A percentile compares a stretch with the other conserved stretches of the same genome.
Evolutionary conservation across 2,888 invertebrate genomes (phyloP).

Genomic region (Zaprionus lineosus): DNA sequence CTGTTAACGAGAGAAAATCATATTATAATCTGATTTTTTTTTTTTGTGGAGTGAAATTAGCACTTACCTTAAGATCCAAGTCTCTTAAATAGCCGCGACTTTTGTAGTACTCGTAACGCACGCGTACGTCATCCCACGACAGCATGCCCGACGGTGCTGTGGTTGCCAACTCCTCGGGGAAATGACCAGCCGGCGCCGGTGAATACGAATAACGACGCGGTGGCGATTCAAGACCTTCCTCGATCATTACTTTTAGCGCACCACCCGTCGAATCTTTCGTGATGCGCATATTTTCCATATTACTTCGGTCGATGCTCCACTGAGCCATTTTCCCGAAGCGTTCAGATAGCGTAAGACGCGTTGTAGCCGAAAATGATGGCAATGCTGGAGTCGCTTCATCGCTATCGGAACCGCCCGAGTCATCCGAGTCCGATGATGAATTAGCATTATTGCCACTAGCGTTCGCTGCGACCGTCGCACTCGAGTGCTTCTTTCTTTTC

Average conservation of each 20-base stretch:
- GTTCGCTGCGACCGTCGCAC: constrained; percentile 40
- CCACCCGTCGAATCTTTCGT: constrained; percentile 90
- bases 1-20: constrained; percentile 71
- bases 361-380: constrained; percentile 86
- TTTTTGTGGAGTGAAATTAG: too few species aligned
- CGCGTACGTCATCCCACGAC: constrained; percentile 94
- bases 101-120: constrained; percentile 94
- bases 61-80: constrained; percentile 81
- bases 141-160: constrained; percentile 88
- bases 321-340: constrained; percentile 96
- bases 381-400: constrained; percentile 82
- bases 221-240: constrained; percentile 86
- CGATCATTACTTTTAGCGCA: constrained; percentile 90
- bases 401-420: constrained; percentile 84
- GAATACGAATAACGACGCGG: constrained; percentile 85
- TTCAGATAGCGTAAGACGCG: constrained; percentile 90
- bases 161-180: constrained; percentile 89
- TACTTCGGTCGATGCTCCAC: constrained; percentile 92
- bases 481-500: constrained; percentile 83
- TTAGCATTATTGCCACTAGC: constrained; percentile 61
- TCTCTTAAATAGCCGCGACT: constrained; percentile 93
- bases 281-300: constrained; percentile 93
- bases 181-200: constrained; percentile 89
- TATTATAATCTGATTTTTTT: too few species aligned
- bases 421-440: constrained; percentile 86